Base-by-base conservation (phyloP, 2,797 vertebrate species). In the Sebastes jordani region DNA sequence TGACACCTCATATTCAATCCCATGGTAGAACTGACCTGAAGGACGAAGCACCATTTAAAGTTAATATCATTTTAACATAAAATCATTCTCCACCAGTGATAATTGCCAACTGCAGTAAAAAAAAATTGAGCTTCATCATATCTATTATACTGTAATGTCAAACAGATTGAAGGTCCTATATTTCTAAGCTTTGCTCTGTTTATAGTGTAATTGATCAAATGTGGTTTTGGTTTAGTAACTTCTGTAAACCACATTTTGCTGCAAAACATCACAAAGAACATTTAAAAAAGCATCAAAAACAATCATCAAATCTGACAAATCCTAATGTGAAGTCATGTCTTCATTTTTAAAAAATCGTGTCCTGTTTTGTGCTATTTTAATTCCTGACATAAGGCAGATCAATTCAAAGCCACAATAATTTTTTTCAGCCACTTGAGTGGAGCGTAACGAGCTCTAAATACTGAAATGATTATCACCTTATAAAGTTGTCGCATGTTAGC, bases 11-110 rank as follows among this genome's bases (percentile, higher is more conserved):
- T 95, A 98, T 23, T 96, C 80, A 82, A 98, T 78, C 16, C 96
- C 95, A 14, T 89, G 95, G 86, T 97, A 98, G 92, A 99, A 98
- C 89, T 99, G 98, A 63, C 97, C 98, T 96, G 80, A 3, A 71
- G 27, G 52, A 75, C 0, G 6, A 61, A 0, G 0, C 20, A 27
- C 11, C 18, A 71, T 72, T 38, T 42, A 32, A 62, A 34, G 29
- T 22, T 7, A 16, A 55, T n/a, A 69, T 29, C 27, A 29, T 34
- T 61, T 56, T 49, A 4, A 70, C 11, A 56, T 25, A 9, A 29
- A 38, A 27, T 34, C 1, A 22, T 27, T 64, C 7, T 60, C 11
- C n/a, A 60, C 4, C 18, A 18, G 7, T 69, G 13, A 49, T 7
- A 23, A 20, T 4, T 62, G 2, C 42, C 16, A 64, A 38, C 3